Evolutionary conservation across 2,797 vertebrate genomes (phyloP), one percentile per base, ranked within the genome.

Genomic region (Karalla daura): DNA sequence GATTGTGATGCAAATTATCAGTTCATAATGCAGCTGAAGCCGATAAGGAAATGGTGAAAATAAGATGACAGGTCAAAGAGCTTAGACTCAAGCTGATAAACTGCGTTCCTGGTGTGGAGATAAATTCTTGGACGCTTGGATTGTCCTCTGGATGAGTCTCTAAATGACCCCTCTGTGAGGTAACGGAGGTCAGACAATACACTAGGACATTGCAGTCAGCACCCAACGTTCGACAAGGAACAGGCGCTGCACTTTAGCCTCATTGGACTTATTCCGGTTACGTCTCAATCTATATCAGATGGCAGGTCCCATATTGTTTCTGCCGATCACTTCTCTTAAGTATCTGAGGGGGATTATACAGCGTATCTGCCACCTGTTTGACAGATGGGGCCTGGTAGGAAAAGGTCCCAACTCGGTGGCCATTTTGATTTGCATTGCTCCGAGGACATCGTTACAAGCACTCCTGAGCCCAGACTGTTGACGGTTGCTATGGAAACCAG

Each of bases 401-500:
- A 46, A 18, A 63, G 37, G 49, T 70, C 33, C 61, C 27, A 62
- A 64, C 45, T 55, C 28, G 46, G 54, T 33, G 54, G 43, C 76
- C 81, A 82, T 85, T 85, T 84, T 82, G 56, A 77, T 74, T 45
- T 54, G 62, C 66, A 78, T 54, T 74, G 77, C 84, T 63, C 74
- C 12, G 27, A 63, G 74, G 66, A 78, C 83, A 85, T 23, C 21
- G 33, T 89, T 86, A 79, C 78, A 62, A 81, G 71, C 73, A 79
- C 81, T 80, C 78, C 71, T 76, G 55, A 32, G 63, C 43, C 71
- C 76, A 89, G 82, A 89, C 79, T 89, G 90, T 90, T 91, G 85
- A 85, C 39, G 27, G 90, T 90, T 80, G 80, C 89, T 76, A 88
- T 85, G 82, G 90, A 65, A 86, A 93, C 91, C 61, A 53, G 59